Conservation (phyloP, 2,113 vertebrate genomes). For the Lasiurus cinereus region DNA sequence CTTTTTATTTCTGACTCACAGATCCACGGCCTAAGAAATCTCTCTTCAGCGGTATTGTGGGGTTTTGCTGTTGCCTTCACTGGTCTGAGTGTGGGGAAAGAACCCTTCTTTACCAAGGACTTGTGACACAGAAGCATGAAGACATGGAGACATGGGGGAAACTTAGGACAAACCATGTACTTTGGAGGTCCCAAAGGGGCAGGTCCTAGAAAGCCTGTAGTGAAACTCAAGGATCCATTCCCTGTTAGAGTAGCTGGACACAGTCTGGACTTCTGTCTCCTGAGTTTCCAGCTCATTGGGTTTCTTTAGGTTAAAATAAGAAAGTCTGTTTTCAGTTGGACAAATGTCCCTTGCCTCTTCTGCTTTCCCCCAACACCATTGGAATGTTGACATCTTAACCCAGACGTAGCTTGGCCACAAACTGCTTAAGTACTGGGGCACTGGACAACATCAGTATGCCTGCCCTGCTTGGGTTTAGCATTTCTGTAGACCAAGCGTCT, state of each 20-base stretch:
- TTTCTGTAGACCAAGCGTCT: background rate
- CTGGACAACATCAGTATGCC: too few relatives aligned
- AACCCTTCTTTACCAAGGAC: background rate
- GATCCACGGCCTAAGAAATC: conserved; percentile 83
- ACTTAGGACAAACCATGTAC: background rate
- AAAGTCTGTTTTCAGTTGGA: background rate
- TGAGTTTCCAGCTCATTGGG: background rate
- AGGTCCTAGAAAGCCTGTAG: background rate
- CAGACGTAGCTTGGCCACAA: background rate
- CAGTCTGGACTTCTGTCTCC: background rate
- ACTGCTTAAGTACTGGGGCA: background rate
- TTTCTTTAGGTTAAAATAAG: conserved; percentile 15
- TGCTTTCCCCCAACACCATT: background rate
- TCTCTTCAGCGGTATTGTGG: conserved; percentile 70
- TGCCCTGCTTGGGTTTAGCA: background rate
- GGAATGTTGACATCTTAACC: background rate
- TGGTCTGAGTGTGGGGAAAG: background rate
- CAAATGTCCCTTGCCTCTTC: background rate
- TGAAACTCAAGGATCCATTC: background rate
- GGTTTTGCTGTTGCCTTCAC: background rate
- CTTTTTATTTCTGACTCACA: conserved; percentile 87
- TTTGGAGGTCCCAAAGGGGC: background rate
- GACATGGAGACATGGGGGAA: background rate
- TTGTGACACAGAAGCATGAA: background rate
- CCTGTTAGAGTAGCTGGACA: background rate